Percentiles rank a stretch among this genome's conserved stretches.
phyloP scores from a whole-genome alignment of 30 jellyfish, hydroid and myxozoan genomes.

The Chrysaora quinquecirrha region DNA sequence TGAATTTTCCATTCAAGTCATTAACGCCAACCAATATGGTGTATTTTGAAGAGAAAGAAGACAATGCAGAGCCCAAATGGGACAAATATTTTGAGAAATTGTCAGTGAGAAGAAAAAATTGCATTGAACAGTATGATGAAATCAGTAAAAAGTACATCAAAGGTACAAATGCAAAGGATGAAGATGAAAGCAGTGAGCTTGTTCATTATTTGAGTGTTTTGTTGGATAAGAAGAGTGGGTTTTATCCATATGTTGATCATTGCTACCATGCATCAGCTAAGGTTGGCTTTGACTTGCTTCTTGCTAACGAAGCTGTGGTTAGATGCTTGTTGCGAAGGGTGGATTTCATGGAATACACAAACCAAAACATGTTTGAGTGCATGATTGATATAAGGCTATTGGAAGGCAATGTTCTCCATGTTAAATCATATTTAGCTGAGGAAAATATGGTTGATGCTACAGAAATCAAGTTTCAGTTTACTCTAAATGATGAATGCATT shows the following conservation, averaged over 20 bases:
- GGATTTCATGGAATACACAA: conserved; percentile 14
- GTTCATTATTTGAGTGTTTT: conserved; percentile 43
- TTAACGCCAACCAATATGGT: neutral
- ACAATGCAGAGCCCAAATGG: conserved; percentile 15
- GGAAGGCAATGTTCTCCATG: neutral
- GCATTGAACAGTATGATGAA: conserved; percentile 17
- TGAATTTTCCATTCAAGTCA: conserved; percentile 34
- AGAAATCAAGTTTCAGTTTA: conserved; percentile 12
- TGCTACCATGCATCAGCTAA: conserved; percentile 59
- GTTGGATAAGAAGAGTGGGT: conserved; percentile 28
- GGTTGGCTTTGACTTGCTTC: conserved; percentile 39
- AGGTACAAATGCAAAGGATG: conserved; percentile 14
- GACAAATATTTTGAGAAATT: conserved; percentile 18
- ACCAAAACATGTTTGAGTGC: conserved; percentile 24
- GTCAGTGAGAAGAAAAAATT: conserved; percentile 11
- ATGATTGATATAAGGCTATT: conserved; percentile 1
- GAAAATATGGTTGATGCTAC: conserved; percentile 30
- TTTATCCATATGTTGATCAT: conserved; percentile 16
- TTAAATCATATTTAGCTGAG: conserved; percentile 13
- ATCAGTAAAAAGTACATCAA: neutral
- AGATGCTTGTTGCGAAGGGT: conserved; percentile 34
- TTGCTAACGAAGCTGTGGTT: conserved; percentile 32
- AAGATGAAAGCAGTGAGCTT: conserved; percentile 33
- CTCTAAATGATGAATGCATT: conserved; percentile 12
- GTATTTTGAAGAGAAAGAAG: conserved; percentile 30